Percentiles rank a stretch among this genome's conserved stretches.
phyloP scores from a whole-genome alignment of 2,888 invertebrate genomes.

The Drosophila bunnanda region DNA sequence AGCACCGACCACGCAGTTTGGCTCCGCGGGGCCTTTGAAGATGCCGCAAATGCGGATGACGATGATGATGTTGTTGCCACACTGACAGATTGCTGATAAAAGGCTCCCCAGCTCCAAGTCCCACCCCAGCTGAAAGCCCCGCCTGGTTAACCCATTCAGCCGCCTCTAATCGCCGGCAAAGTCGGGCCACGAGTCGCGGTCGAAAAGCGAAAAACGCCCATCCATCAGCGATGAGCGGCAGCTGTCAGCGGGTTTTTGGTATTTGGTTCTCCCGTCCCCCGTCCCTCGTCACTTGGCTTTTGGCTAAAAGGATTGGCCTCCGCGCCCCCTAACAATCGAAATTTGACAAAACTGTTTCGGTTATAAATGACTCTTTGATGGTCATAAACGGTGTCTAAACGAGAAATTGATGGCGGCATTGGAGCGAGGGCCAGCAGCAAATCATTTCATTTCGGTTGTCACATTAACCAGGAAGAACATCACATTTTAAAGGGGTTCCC shows the following conservation, averaged over 20 bases:
- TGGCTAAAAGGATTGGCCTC: constrained; percentile 37
- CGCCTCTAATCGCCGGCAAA: constrained; percentile 42
- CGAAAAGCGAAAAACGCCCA: constrained; percentile 37
- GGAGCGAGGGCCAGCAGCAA: not conserved
- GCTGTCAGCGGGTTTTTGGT: constrained; percentile 40
- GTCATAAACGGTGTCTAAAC: constrained; percentile 36
- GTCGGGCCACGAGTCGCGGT: constrained; percentile 44
- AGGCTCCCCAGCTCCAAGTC: constrained; percentile 17
- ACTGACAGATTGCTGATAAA: constrained; percentile 77
- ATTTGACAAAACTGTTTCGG: constrained; percentile 47
- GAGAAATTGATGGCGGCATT: constrained; percentile 33
- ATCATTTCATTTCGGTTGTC: constrained; percentile 18
- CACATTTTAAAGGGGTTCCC: constrained; percentile 12
- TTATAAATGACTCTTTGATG: constrained; percentile 51
- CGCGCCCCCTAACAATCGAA: constrained; percentile 27
- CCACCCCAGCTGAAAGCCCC: not conserved
- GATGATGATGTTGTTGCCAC: constrained; percentile 55
- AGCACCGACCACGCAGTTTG: constrained; percentile 55
- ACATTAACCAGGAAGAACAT: constrained; percentile 25
- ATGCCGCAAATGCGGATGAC: constrained; percentile 45
- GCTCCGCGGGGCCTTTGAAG: constrained; percentile 44
- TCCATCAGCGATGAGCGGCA: constrained; percentile 49
- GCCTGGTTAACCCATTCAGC: constrained; percentile 41
- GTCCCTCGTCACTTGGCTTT: not conserved
- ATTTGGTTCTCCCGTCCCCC: not conserved